Base-by-base conservation (phyloP, 2,113 vertebrate species). In the Amia ocellicauda region DNA sequence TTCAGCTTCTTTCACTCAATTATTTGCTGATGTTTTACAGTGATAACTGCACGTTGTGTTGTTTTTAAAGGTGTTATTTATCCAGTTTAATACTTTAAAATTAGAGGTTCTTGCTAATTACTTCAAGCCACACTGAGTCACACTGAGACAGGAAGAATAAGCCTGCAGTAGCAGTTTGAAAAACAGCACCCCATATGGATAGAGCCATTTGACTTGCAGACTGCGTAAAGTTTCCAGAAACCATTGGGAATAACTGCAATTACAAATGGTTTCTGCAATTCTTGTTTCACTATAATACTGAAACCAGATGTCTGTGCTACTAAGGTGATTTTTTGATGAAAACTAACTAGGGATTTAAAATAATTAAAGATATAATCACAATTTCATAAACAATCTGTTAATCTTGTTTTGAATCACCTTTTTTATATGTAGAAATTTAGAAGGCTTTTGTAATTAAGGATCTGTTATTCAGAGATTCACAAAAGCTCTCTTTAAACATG, bases 171-270 rank as follows among this genome's bases (percentile, higher is more conserved):
- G 26, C 23, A 26, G 52, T 57, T 47, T 26, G 26, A 19, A 20
- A 23, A 36, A 41, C 24, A 43, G 42, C n/a, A 26, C 26, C 16
- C 9, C 17, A 22, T 50, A 7, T 50, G 47, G 10, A 13, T 3
- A 22, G 14, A 36, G 41, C 27, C 28, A 58, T 55, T 58, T 65
- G 45, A 65, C 53, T 63, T 45, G 51, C 62, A 45, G 62, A 63
- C 43, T 55, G 24, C 62, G 17, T 5, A 23, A 55, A 51, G 36
- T 55, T 24, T 56, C 19, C 29, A 17, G 52, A 52, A 27, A 42
- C 62, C 51, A 19, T 55, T 29, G 29, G 49, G 36, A 55, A 55
- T 55, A 55, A 62, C 31, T 62, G 19, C 36, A 62, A 19, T 63
- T 63, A 54, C 52, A 51, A 29, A 36, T 31, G 29, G 49, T 28